Percentiles rank a stretch among this genome's conserved stretches.
Conservation (phyloP, 92 coral and sea anemone species). For the Paramuricea clavata region DNA sequence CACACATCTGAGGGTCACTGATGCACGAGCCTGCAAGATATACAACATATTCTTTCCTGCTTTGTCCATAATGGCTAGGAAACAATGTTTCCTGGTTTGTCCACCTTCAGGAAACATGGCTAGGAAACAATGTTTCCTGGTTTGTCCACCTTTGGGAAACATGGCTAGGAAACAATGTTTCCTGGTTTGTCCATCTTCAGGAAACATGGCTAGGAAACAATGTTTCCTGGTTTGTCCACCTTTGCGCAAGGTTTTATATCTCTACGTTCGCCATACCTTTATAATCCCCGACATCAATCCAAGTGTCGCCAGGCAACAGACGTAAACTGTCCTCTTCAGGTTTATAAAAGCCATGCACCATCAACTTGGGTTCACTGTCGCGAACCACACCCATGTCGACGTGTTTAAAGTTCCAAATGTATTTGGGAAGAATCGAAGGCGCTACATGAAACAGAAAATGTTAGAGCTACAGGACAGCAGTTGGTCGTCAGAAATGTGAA, state of each 20-base stretch:
- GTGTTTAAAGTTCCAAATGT: slow-evolving; percentile 84
- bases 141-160: too few relatives aligned
- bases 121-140: too few relatives aligned
- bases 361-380: slow-evolving; percentile 77
- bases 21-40: slow-evolving; percentile 78
- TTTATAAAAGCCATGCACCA: slow-evolving; percentile 83
- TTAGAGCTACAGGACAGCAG: too few relatives aligned
- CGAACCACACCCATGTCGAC: slow-evolving; percentile 82
- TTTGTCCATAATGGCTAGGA: background rate
- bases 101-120: background rate
- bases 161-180: too few relatives aligned
- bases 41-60: background rate
- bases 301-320: slow-evolving; percentile 82
- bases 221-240: too few relatives aligned
- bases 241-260: background rate
- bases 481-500: too few relatives aligned
- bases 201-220: too few relatives aligned
- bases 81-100: background rate
- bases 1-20: slow-evolving; percentile 92
- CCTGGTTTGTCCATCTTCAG: too few relatives aligned
- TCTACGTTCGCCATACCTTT: slow-evolving; percentile 63
- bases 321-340: slow-evolving; percentile 84
- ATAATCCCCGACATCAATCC: slow-evolving; percentile 98
- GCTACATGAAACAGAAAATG: slow-evolving; percentile 58
- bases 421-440: slow-evolving; percentile 85